Evolutionary conservation across 2,888 invertebrate genomes (phyloP).

Genomic region (Empis livida): DNA sequence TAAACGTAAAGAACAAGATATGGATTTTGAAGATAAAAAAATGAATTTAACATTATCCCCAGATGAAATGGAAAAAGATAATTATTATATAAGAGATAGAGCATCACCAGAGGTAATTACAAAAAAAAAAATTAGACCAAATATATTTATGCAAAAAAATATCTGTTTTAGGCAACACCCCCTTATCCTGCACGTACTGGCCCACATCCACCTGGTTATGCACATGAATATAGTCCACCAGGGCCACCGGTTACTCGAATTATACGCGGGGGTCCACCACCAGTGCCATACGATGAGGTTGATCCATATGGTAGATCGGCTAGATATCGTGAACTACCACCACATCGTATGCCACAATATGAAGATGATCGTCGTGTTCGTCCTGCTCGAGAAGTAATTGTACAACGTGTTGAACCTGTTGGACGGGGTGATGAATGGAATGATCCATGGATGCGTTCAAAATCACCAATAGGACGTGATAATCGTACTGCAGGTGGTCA

Average conservation of each 20-base stretch:
- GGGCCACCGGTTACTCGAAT: conserved; percentile 24
- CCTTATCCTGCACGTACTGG: conserved; percentile 11
- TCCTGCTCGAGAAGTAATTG: conserved; percentile 60
- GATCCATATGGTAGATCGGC: conserved; percentile 35
- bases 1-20: conserved; percentile 86
- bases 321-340: conserved; percentile 41
- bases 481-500: conserved; percentile 23
- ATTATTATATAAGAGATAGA: conserved; percentile 56
- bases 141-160: not conserved
- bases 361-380: conserved; percentile 46
- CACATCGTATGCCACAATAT: conserved; percentile 43
- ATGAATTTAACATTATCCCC: conserved; percentile 67
- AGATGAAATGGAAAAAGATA: conserved; percentile 62
- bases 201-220: conserved; percentile 20
- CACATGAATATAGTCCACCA: conserved; percentile 28
- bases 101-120: conserved; percentile 39
- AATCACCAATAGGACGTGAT: conserved; percentile 44
- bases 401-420: conserved; percentile 48
- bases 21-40: conserved; percentile 92
- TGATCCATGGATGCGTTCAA: conserved; percentile 85
- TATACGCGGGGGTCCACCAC: conserved; percentile 19
- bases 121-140: not conserved
- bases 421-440: conserved; percentile 79
- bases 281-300: conserved; percentile 31
- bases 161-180: conserved; percentile 10